Evolutionary conservation across 2,888 invertebrate species (phyloP).

Genomic region (Zhuqinia jingwanae): DNA sequence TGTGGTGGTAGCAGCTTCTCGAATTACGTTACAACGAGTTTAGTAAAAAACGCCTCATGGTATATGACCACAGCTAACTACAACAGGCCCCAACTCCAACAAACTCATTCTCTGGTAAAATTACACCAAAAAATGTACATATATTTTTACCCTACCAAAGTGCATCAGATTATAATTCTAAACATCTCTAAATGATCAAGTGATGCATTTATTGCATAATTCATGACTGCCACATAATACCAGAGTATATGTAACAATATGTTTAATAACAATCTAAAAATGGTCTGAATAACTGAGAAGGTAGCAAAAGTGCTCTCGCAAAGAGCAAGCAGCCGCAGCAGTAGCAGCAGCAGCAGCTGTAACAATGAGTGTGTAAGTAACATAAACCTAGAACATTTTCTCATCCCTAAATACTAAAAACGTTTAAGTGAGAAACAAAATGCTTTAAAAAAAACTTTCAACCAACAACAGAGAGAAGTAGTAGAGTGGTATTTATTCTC

Average conservation of each 20-base stretch:
- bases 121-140: neutral
- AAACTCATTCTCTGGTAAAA: neutral
- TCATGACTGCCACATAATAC: neutral
- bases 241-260: no score
- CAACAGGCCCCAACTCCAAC: no score
- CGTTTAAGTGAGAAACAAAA: slow-evolving; percentile 15
- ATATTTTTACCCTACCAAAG: neutral
- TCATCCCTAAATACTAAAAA: slow-evolving; percentile 6
- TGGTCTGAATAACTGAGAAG: no score
- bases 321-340: no score
- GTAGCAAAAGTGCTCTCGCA: no score
- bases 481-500: neutral
- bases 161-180: neutral
- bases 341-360: neutral
- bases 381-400: no score
- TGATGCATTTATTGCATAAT: neutral
- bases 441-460: neutral
- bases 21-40: slow-evolving; percentile 17
- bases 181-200: neutral
- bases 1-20: slow-evolving; percentile 8
- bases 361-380: slow-evolving; percentile 24
- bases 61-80: slow-evolving; percentile 6
- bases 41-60: neutral
- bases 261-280: neutral
- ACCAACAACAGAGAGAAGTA: neutral